A percentile compares a stretch with the other conserved stretches of the same genome.
phyloP scores from a whole-genome alignment of 2,113 vertebrate species.

The Pollimyrus isidori region DNA sequence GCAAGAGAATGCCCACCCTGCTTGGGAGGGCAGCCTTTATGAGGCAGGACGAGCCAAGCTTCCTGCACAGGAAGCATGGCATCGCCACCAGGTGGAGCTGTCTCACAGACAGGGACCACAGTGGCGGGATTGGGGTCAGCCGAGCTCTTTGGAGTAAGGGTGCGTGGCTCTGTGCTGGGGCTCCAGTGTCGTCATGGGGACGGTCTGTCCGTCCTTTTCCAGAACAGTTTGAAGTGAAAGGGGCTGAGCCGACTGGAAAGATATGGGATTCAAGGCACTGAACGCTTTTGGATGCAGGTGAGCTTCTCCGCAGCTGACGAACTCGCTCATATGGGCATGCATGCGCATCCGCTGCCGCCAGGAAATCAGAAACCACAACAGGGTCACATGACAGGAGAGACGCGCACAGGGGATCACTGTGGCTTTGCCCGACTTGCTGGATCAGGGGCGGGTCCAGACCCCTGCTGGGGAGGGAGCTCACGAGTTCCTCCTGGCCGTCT shows the following conservation, averaged over 20 bases:
- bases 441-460: neutral
- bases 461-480: neutral
- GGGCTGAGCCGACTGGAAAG: neutral
- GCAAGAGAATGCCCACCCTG: neutral
- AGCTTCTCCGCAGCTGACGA: neutral
- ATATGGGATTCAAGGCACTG: neutral
- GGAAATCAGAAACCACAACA: constrained; percentile 12
- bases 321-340: neutral
- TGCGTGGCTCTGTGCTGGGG: neutral
- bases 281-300: neutral
- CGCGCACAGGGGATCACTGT: neutral
- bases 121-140: neutral
- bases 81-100: neutral
- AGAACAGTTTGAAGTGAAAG: neutral
- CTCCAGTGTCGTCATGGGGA: neutral
- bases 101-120: neutral
- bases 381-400: constrained; percentile 45
- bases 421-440: neutral
- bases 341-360: constrained; percentile 11
- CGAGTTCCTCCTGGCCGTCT: neutral
- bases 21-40: neutral
- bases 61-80: neutral
- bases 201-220: neutral
- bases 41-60: too few species aligned
- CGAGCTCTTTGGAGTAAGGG: too few species aligned